phyloP scores from a whole-genome alignment of 2,888 invertebrate genomes.

The Mechanitis messenoides region DNA sequence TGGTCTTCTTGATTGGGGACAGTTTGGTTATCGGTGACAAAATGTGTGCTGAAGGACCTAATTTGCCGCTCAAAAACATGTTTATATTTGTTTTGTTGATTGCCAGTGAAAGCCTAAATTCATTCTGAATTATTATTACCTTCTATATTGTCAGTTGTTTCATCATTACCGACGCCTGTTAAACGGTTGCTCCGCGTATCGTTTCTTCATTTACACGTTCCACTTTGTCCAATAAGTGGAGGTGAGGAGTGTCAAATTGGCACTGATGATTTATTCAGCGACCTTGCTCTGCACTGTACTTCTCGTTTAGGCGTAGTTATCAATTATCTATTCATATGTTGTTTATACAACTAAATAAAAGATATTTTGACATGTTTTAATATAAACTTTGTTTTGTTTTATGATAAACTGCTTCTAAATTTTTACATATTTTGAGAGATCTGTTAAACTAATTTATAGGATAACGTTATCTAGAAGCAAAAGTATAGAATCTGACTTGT shows the following conservation, averaged over 20 bases:
- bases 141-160: slow-evolving; percentile 58
- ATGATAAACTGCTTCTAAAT: too few relatives aligned
- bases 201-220: slow-evolving; percentile 71
- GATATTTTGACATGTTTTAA: neutral
- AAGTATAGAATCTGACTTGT: neutral
- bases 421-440: too few relatives aligned
- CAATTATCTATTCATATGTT: slow-evolving; percentile 24
- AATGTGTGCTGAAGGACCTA: slow-evolving; percentile 8
- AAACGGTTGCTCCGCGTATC: slow-evolving; percentile 60
- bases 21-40: slow-evolving; percentile 14
- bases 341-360: neutral
- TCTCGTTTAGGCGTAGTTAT: slow-evolving; percentile 29
- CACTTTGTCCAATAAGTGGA: slow-evolving; percentile 68
- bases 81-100: too few relatives aligned
- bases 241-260: slow-evolving; percentile 68
- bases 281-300: slow-evolving; percentile 42
- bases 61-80: too few relatives aligned
- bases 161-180: slow-evolving; percentile 52
- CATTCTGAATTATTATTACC: slow-evolving; percentile 58
- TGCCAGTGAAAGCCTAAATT: too few relatives aligned
- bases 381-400: neutral
- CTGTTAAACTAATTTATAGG: too few relatives aligned
- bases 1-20: slow-evolving; percentile 22
- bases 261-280: slow-evolving; percentile 52
- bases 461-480: too few relatives aligned